phyloP scores from a whole-genome alignment of 2,113 vertebrate species.

The Anarrhichthys ocellatus region DNA sequence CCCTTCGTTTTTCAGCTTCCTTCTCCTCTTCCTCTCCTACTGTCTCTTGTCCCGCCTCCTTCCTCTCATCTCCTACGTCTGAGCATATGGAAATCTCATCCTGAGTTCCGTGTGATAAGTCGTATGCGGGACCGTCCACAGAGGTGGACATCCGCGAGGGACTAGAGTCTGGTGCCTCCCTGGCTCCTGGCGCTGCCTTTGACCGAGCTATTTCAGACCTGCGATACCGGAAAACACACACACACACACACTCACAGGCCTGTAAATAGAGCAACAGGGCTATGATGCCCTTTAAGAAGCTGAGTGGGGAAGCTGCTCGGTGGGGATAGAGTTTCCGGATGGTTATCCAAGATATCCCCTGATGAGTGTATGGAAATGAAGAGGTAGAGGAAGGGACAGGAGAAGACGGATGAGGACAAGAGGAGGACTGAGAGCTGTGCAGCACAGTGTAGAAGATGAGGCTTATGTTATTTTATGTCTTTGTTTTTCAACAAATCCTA shows the following conservation, averaged over 20 bases:
- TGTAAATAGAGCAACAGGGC: slow-evolving; percentile 62
- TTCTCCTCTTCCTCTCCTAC: slow-evolving; percentile 37
- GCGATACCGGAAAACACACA: slow-evolving; percentile 61
- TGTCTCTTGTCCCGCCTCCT: slow-evolving; percentile 23
- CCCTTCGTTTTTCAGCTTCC: slow-evolving; percentile 42
- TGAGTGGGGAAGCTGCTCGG: slow-evolving; percentile 47
- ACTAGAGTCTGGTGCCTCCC: slow-evolving; percentile 7
- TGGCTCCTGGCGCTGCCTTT: slow-evolving; percentile 55
- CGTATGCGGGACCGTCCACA: slow-evolving; percentile 18
- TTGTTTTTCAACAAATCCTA: neutral
- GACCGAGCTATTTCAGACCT: slow-evolving; percentile 67
- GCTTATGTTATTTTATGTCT: neutral
- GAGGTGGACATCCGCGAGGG: slow-evolving; percentile 46
- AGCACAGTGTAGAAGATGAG: neutral
- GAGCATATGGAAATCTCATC: slow-evolving; percentile 57
- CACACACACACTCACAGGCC: slow-evolving; percentile 35
- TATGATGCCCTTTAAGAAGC: slow-evolving; percentile 59
- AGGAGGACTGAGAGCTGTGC: slow-evolving; percentile 77
- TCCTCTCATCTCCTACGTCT: slow-evolving; percentile 32
- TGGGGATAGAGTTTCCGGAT: slow-evolving; percentile 56
- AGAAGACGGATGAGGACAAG: neutral
- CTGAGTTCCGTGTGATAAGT: slow-evolving; percentile 25
- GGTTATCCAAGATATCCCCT: slow-evolving; percentile 45
- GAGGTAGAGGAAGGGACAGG: slow-evolving; percentile 19
- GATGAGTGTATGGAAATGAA: slow-evolving; percentile 50